phyloP scores from a whole-genome alignment of 2,113 vertebrate genomes.

The Rattus norvegicus region GRCr8 NC_086030.1:43421001-43421500 shows the following conservation, averaged over 20 bases:
- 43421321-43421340: rapidly evolving
- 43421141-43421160: neutral
- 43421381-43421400: neutral
- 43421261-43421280: neutral
- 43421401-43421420: neutral
- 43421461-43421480: neutral
- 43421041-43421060: neutral
- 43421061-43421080: neutral
- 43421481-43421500: neutral
- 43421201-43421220: too few species aligned
- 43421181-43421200: too few species aligned
- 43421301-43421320: neutral
- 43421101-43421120: neutral
- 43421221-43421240: neutral
- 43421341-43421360: neutral
- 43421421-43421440: rapidly evolving
- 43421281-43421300: neutral
- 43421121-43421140: neutral
- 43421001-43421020: neutral
- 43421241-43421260: neutral
- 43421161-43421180: neutral
- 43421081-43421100: neutral
- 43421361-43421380: too few species aligned
- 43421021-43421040: neutral
- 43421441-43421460: neutral